Evolutionary conservation across 2,888 invertebrate genomes (phyloP), one percentile per base, ranked within the genome.

Genomic region (Acleris literana): DNA sequence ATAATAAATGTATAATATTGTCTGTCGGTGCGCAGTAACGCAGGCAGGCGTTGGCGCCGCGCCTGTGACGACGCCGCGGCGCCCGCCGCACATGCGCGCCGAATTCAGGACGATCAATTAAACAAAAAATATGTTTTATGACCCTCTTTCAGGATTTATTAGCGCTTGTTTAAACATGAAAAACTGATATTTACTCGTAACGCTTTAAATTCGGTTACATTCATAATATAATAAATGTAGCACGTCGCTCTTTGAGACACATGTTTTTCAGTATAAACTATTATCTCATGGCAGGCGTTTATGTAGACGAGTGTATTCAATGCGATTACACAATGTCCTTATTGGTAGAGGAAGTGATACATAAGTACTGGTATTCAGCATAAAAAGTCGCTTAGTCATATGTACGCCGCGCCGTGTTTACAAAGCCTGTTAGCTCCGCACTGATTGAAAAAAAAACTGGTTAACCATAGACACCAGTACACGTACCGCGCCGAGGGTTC

Each of bases 21-120:
- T 80, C 79, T 81, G 81, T 83, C 82, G 80, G 53, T 75, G 72
- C 70, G 74, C 69, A 72, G 64, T 69, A 74, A 81, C 9, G 33
- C 0, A 33, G 33, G 9, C 33, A 39, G 4, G 39, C 39, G 13
- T 1, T 39, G 72, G 59, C 73, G 73, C 66, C 70, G 72, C 57
- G 68, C 71, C 70, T 70, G 68, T 70, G 72, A 54, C 76, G 81
- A 75, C 80, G 82, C 78, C 20, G 29, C 39, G 39, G 39, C 39
- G 11, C 56, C 49, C 13, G 17, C 33, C 73, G 70, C 78, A 78
- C 70, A 74, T 78, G 78, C 73, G 73, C 69, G 60, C 68, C 71
- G 61, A 76, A 76, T 72, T 74, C 72, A 68, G 64, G 70, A 64
- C 64, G 67, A 68, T 70, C 67, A 68, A 66, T 62, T 66, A 62